Conservation (phyloP, 2,113 vertebrate genomes). For the Serinus canaria region DNA sequence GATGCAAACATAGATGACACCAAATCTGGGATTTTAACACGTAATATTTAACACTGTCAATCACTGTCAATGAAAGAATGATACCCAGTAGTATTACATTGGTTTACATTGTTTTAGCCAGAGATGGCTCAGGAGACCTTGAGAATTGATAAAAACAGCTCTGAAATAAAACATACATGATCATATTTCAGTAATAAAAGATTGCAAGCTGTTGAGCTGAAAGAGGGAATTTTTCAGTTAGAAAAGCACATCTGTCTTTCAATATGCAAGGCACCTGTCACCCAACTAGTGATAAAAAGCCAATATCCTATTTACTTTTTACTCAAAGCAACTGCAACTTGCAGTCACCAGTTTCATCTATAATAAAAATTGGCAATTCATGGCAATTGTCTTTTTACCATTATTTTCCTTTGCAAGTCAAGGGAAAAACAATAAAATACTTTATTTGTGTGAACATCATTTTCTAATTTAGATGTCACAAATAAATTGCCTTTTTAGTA, state of each 20-base stretch:
- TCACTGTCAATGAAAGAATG: not conserved
- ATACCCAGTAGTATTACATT: not conserved
- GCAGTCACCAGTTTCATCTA: slow-evolving; percentile 7
- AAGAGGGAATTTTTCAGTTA: not conserved
- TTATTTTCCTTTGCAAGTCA: slow-evolving; percentile 22
- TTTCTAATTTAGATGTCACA: not conserved
- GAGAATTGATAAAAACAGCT: slow-evolving; percentile 12
- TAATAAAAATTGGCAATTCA: slow-evolving; percentile 29
- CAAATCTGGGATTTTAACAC: not conserved
- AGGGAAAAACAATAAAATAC: slow-evolving; percentile 11
- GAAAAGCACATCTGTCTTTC: slow-evolving; percentile 7
- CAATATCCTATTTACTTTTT: slow-evolving; percentile 49
- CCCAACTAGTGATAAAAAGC: slow-evolving; percentile 23
- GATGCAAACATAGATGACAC: not conserved
- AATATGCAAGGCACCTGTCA: slow-evolving; percentile 28
- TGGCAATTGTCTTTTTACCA: not conserved
- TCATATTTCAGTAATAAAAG: slow-evolving; percentile 17
- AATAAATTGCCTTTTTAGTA: not conserved
- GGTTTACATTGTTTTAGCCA: not conserved
- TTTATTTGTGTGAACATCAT: not conserved
- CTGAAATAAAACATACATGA: slow-evolving; percentile 8
- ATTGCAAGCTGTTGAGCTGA: not conserved
- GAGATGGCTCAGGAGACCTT: not conserved
- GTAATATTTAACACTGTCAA: not conserved
- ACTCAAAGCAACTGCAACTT: slow-evolving; percentile 20